Conservation (phyloP, 2,888 invertebrate genomes). For the Heterodera filipjevi region DNA sequence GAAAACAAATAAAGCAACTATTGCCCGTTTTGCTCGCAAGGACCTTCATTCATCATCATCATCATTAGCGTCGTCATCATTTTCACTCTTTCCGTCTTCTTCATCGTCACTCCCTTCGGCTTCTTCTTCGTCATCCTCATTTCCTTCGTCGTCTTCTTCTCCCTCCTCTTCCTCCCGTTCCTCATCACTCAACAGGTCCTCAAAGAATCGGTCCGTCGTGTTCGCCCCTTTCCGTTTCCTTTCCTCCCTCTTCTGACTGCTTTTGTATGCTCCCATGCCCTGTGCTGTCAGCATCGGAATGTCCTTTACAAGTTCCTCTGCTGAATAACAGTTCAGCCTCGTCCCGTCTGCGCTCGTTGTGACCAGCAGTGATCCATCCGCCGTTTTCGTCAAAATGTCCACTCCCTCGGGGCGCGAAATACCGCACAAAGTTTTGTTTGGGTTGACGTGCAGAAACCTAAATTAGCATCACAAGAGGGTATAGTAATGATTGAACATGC, state of each 20-base stretch:
- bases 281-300: slow-evolving; percentile 50
- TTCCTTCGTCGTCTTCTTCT: not conserved
- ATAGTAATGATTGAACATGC: too few species aligned
- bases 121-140: not conserved
- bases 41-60: too few species aligned
- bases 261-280: slow-evolving; percentile 46
- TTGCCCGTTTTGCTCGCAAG: too few species aligned
- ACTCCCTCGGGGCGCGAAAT: slow-evolving; percentile 33
- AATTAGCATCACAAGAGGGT: too few species aligned
- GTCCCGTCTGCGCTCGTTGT: slow-evolving; percentile 21
- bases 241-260: slow-evolving; percentile 36
- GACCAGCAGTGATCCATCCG: slow-evolving; percentile 4
- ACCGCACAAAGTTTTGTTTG: slow-evolving; percentile 46
- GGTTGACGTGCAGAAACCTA: slow-evolving; percentile 53
- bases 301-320: slow-evolving; percentile 30
- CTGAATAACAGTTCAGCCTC: not conserved
- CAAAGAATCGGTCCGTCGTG: slow-evolving; percentile 18
- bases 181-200: slow-evolving; percentile 17
- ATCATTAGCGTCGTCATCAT: not conserved
- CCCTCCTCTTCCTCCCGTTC: not conserved
- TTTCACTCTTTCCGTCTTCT: not conserved
- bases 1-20: too few species aligned
- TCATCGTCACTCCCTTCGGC: not conserved
- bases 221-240: slow-evolving; percentile 34
- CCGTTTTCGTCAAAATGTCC: slow-evolving; percentile 32